phyloP scores from a whole-genome alignment of 64 coral and sea anemone species.

The Pachyseris speciosa region DNA sequence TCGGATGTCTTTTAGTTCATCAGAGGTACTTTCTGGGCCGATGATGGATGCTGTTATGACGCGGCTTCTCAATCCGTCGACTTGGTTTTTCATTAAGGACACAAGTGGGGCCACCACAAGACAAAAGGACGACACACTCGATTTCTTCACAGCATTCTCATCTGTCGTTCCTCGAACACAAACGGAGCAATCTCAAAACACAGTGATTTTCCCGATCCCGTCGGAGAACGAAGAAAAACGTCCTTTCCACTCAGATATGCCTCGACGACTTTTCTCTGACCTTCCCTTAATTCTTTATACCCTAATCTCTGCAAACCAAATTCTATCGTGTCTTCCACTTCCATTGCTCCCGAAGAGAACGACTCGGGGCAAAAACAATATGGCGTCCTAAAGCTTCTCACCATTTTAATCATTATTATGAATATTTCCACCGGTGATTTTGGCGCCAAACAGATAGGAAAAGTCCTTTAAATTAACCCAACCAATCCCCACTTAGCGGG shows the following conservation, averaged over 20 bases:
- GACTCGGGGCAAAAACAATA: background rate
- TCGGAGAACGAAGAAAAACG: slow-evolving; percentile 35
- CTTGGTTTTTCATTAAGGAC: too few relatives aligned
- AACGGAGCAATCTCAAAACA: slow-evolving; percentile 28
- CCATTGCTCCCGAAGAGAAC: background rate
- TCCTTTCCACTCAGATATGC: slow-evolving; percentile 29
- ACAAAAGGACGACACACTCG: background rate
- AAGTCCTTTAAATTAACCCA: background rate
- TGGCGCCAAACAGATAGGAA: slow-evolving; percentile 22
- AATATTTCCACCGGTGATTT: slow-evolving; percentile 19
- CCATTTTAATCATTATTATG: background rate
- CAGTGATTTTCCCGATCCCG: slow-evolving; percentile 61
- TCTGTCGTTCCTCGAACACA: background rate
- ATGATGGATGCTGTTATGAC: background rate
- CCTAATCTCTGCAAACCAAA: slow-evolving; percentile 25
- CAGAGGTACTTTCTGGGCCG: background rate
- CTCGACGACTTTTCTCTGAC: slow-evolving; percentile 45
- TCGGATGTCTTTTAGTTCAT: background rate
- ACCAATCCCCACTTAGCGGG: background rate
- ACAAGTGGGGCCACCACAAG: too few relatives aligned
- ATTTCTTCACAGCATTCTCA: background rate
- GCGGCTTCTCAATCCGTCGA: background rate
- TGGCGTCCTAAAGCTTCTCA: background rate
- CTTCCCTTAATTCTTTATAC: slow-evolving; percentile 37
- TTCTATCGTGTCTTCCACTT: background rate